A percentile compares a stretch with the other conserved stretches of the same genome.
phyloP scores from a whole-genome alignment of 1,140 invertebrate genomes.

The Leptinotarsa defecta region DNA sequence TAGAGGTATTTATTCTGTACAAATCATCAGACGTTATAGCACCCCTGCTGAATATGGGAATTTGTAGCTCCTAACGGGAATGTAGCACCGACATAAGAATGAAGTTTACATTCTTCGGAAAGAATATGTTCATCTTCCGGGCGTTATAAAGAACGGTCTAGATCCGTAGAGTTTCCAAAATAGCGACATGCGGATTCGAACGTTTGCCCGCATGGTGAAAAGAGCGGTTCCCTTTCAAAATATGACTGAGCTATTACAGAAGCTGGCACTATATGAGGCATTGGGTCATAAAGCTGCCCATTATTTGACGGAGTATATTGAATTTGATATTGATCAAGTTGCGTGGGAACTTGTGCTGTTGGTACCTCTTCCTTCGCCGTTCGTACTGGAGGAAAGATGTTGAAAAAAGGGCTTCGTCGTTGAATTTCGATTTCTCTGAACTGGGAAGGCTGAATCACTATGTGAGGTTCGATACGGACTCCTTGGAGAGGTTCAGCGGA shows the following conservation, averaged over 20 bases:
- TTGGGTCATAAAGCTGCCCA: constrained; percentile 52
- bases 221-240: too few species aligned
- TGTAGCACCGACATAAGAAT: constrained; percentile 59
- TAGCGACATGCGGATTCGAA: too few species aligned
- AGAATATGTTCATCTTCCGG: constrained; percentile 58
- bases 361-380: constrained; percentile 50
- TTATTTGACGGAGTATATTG: constrained; percentile 47
- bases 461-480: constrained; percentile 72
- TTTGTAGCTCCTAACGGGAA: constrained; percentile 57
- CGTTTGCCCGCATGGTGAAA: too few species aligned
- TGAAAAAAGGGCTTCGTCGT: constrained; percentile 73
- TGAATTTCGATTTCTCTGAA: constrained; percentile 79
- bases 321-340: constrained; percentile 55
- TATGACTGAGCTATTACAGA: constrained; percentile 55
- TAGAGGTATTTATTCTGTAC: constrained; percentile 32
- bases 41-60: too few species aligned
- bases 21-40: constrained; percentile 58
- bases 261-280: constrained; percentile 59
- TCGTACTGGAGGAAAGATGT: constrained; percentile 66
- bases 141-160: too few species aligned
- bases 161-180: too few species aligned
- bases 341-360: constrained; percentile 47
- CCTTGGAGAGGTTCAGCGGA: constrained; percentile 79
- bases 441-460: constrained; percentile 86
- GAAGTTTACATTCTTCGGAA: constrained; percentile 61